Evolutionary conservation across 2,888 invertebrate genomes (phyloP).

Genomic region (Agelastica alni): DNA sequence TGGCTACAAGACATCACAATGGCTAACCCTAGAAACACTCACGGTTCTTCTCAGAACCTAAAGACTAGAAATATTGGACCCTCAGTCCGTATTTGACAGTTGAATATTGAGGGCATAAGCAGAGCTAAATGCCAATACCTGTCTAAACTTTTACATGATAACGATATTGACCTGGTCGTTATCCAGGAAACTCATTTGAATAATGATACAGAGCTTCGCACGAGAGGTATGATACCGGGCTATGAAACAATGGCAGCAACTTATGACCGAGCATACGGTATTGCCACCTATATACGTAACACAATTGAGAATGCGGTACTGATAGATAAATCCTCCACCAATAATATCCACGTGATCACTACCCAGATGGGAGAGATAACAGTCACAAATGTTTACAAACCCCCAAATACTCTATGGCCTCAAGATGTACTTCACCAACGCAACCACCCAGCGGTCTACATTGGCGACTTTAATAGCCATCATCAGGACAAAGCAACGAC

Average conservation of each 20-base stretch:
- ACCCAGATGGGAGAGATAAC: constrained; percentile 18
- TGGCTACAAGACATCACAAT: neutral
- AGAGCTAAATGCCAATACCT: constrained; percentile 3
- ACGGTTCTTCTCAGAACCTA: neutral
- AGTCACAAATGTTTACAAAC: constrained; percentile 31
- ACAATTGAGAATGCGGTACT: constrained; percentile 27
- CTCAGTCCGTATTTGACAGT: constrained; percentile 7
- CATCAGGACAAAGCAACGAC: constrained; percentile 30
- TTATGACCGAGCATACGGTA: constrained; percentile 18
- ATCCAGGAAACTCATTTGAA: constrained; percentile 29
- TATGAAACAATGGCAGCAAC: constrained; percentile 22
- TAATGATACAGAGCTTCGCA: constrained; percentile 19
- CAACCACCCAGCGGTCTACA: constrained; percentile 27
- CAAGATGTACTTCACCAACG: constrained; percentile 22
- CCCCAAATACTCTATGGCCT: constrained; percentile 29
- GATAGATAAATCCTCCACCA: constrained; percentile 17
- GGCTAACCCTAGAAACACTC: neutral
- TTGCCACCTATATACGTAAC: constrained; percentile 24
- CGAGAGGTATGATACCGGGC: constrained; percentile 24
- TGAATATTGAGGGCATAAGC: constrained; percentile 8
- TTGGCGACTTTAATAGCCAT: constrained; percentile 33
- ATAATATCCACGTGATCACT: constrained; percentile 23
- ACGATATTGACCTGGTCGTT: constrained; percentile 10
- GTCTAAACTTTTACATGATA: neutral
- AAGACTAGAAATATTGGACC: constrained; percentile 10